Conservation (phyloP, 1,140 invertebrate genomes). For the Bombus picipes region DNA sequence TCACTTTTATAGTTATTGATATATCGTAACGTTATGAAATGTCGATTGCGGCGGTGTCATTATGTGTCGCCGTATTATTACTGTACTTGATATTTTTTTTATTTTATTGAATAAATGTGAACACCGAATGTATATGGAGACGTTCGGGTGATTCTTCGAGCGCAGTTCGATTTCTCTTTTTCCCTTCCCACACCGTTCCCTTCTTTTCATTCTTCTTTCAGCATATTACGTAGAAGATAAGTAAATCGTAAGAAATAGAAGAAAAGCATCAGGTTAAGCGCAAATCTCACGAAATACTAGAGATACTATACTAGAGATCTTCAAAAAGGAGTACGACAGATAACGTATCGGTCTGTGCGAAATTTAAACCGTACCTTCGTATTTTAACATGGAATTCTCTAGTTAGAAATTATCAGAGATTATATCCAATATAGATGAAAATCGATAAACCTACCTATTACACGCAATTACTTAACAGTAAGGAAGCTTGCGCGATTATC, state of each 20-base stretch:
- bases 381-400: neutral
- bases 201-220: neutral
- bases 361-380: neutral
- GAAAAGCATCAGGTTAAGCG: no score
- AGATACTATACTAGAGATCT: neutral
- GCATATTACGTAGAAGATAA: neutral
- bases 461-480: no score
- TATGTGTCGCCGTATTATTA: slow-evolving; percentile 78
- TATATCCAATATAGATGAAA: neutral
- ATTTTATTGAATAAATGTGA: slow-evolving; percentile 83
- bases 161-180: slow-evolving; percentile 11
- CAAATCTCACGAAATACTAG: no score
- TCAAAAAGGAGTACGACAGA: no score
- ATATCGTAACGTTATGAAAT: slow-evolving; percentile 78
- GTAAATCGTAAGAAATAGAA: neutral
- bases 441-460: neutral
- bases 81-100: slow-evolving; percentile 82
- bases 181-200: neutral
- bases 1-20: slow-evolving; percentile 83
- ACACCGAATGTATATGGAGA: slow-evolving; percentile 74
- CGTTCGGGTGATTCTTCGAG: slow-evolving; percentile 43
- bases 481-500: neutral
- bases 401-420: no score
- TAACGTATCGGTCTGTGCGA: neutral
- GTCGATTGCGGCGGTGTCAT: slow-evolving; percentile 76